Conservation (phyloP, 2,113 vertebrate genomes). For the Amazona guildingii region DNA sequence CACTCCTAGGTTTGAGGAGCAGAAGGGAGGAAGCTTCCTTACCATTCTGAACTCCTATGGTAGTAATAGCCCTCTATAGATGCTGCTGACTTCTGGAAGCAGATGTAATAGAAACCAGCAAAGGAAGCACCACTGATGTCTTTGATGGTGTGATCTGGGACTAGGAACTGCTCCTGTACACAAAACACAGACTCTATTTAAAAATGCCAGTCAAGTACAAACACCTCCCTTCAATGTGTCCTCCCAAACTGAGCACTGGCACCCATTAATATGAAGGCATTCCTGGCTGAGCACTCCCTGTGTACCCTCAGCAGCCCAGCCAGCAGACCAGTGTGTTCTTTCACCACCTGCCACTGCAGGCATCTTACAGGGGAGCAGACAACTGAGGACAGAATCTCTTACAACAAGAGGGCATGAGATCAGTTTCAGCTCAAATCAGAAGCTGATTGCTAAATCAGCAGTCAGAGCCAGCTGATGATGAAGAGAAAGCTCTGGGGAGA, state of each 20-base stretch:
- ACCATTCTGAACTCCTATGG: slow-evolving; percentile 98
- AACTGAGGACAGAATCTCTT: not conserved
- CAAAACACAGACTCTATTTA: not conserved
- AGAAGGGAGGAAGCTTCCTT: slow-evolving; percentile 22
- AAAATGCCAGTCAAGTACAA: not conserved
- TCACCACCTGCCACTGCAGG: not conserved
- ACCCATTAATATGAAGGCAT: not conserved
- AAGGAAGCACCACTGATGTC: slow-evolving; percentile 98
- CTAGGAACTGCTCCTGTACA: slow-evolving; percentile 92
- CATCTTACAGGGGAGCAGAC: not conserved
- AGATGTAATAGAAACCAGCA: slow-evolving; percentile 99
- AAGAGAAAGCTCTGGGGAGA: not conserved
- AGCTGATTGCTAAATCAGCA: not conserved
- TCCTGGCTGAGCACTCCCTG: not conserved
- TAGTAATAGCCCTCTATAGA: slow-evolving; percentile 99
- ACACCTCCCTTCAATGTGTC: not conserved
- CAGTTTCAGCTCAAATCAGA: not conserved
- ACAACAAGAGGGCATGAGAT: not conserved
- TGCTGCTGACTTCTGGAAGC: slow-evolving; percentile 98
- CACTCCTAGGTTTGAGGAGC: not conserved
- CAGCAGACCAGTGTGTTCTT: not conserved
- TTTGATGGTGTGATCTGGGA: slow-evolving; percentile 98
- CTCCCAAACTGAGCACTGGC: not conserved
- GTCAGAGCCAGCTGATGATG: not conserved
- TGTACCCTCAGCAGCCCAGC: not conserved